Conservation (phyloP, 30 jellyfish, hydroid and myxozoan species). For the Catostylus mosaicus region DNA sequence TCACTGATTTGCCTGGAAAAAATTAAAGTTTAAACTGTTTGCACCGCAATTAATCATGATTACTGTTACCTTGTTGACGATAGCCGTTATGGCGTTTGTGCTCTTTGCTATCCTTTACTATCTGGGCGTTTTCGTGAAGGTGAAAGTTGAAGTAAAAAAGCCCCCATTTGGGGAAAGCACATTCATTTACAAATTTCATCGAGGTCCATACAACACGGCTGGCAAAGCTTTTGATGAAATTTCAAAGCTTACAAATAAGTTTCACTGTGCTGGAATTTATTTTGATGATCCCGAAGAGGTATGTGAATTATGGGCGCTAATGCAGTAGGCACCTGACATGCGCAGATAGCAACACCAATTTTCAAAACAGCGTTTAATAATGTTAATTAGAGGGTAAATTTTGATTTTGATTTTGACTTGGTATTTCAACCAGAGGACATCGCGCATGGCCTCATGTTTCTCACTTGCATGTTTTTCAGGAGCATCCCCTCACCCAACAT, state of each 20-base stretch:
- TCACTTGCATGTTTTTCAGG: too few species aligned
- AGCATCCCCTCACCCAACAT: too few species aligned
- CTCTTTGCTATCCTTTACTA: constrained; percentile 25
- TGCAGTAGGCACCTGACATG: too few species aligned
- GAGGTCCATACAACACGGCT: constrained; percentile 57
- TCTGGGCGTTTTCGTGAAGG: constrained; percentile 46
- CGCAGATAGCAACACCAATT: too few species aligned
- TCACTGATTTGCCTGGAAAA: too few species aligned
- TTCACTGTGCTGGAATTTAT: constrained; percentile 58
- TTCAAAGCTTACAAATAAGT: constrained; percentile 10
- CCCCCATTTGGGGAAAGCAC: constrained; percentile 69
- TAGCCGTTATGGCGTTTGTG: constrained; percentile 34
- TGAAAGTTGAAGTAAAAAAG: constrained; percentile 48
- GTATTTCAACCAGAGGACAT: too few species aligned
- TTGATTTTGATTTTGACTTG: too few species aligned
- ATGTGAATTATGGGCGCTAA: too few species aligned
- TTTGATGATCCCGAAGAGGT: constrained; percentile 76
- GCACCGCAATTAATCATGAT: constrained; percentile 12
- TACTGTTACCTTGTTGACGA: constrained; percentile 8
- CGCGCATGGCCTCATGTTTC: too few species aligned
- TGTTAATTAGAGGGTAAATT: too few species aligned
- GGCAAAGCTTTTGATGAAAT: constrained; percentile 66
- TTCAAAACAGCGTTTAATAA: too few species aligned
- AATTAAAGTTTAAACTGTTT: too few species aligned
- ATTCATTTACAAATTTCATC: constrained; percentile 56